Conservation (phyloP, 2,797 vertebrate species). For the Antennarius maculatus region DNA sequence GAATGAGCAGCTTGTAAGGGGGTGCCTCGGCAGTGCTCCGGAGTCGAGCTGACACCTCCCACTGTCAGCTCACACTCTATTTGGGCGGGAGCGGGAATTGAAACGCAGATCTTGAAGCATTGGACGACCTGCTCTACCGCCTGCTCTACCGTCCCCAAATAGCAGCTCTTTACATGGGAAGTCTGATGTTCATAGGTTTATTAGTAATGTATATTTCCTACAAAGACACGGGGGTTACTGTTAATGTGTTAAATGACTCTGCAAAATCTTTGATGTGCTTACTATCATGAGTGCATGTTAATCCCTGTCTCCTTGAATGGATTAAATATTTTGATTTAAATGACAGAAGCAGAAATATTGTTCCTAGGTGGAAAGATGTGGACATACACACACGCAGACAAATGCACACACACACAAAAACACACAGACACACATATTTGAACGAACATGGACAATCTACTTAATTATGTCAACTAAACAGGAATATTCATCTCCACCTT, state of each 20-base stretch:
- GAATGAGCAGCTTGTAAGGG: too few relatives aligned
- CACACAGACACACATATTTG: neutral
- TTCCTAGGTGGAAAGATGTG: slow-evolving; percentile 16
- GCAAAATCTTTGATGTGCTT: slow-evolving; percentile 69
- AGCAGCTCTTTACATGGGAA: slow-evolving; percentile 22
- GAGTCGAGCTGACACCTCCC: too few relatives aligned
- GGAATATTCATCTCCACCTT: neutral
- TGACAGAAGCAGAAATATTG: slow-evolving; percentile 42
- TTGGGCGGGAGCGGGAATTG: too few relatives aligned
- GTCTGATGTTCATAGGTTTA: slow-evolving; percentile 30
- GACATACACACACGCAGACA: neutral
- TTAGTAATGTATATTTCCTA: slow-evolving; percentile 32
- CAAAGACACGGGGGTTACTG: slow-evolving; percentile 41
- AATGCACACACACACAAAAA: neutral
- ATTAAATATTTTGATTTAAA: slow-evolving; percentile 62
- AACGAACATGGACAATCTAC: neutral
- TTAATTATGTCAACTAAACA: neutral
- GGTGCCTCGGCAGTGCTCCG: too few relatives aligned
- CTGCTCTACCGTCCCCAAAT: too few relatives aligned
- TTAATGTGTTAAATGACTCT: slow-evolving; percentile 60
- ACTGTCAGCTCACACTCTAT: too few relatives aligned
- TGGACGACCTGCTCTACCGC: too few relatives aligned
- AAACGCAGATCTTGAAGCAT: too few relatives aligned
- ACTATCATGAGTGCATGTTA: slow-evolving; percentile 59
- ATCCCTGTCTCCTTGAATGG: slow-evolving; percentile 57